Evolutionary conservation across 2,797 vertebrate genomes (phyloP).

Genomic region (Calcarius lapponicus): DNA sequence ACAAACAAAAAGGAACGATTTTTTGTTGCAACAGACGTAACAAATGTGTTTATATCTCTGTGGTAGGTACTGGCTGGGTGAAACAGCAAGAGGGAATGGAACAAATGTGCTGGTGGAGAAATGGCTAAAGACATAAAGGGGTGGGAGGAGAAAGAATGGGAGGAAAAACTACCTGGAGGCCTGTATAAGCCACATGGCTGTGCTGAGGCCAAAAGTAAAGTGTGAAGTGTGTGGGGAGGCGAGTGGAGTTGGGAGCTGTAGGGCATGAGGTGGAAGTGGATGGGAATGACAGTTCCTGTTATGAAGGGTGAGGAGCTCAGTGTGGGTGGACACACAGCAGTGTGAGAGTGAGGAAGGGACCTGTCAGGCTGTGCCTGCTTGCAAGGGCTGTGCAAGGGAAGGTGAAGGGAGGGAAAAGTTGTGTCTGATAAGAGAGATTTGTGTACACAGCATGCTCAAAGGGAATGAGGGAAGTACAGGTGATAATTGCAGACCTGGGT

Average conservation of each 20-base stretch:
- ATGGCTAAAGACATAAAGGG: neutral
- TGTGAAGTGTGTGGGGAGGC: neutral
- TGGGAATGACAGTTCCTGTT: neutral
- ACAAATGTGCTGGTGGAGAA: neutral
- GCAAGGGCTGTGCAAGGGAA: neutral
- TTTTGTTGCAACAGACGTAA: neutral
- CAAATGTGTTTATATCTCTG: neutral
- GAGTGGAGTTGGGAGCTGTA: neutral
- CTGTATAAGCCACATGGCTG: neutral
- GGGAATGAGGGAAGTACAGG: neutral
- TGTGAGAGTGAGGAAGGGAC: neutral
- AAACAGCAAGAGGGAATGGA: neutral
- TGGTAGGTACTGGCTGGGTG: neutral
- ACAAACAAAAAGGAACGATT: neutral
- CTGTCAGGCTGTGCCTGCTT: neutral
- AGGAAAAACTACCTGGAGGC: slow-evolving; percentile 10
- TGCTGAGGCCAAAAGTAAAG: neutral
- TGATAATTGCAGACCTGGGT: neutral
- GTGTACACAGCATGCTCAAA: neutral
- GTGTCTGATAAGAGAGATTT: neutral
- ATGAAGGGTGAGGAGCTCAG: neutral
- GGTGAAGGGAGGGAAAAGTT: neutral
- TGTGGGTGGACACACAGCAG: accelerated
- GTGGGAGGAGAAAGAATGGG: neutral
- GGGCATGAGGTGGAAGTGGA: neutral